Evolutionary conservation across 2,888 invertebrate genomes (phyloP).

Genomic region (Parelbella ahira): DNA sequence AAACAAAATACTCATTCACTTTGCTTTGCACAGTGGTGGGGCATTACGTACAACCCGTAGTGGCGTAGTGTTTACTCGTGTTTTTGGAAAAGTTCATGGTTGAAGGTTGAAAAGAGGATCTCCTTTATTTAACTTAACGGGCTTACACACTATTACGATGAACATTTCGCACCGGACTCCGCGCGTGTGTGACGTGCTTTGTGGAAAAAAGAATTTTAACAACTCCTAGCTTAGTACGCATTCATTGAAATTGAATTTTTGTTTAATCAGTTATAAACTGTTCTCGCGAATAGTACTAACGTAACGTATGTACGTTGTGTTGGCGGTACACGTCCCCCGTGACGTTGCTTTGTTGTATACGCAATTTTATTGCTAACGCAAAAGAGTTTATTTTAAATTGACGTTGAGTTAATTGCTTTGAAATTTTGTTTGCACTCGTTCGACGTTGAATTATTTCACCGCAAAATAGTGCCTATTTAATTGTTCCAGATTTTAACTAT

Average conservation of each 20-base stretch:
- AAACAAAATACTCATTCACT: neutral
- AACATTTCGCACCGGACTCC: neutral
- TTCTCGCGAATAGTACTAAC: no score
- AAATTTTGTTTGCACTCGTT: slow-evolving; percentile 1
- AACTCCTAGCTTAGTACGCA: no score
- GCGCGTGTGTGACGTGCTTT: no score
- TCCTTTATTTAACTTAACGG: slow-evolving; percentile 2
- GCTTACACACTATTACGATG: slow-evolving; percentile 2
- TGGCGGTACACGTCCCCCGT: no score
- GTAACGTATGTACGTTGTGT: no score
- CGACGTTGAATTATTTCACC: slow-evolving; percentile 1
- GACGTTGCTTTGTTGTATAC: no score
- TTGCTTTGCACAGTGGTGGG: neutral
- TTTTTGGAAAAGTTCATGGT: slow-evolving; percentile 9
- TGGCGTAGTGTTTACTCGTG: slow-evolving; percentile 5
- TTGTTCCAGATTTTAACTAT: slow-evolving; percentile 18
- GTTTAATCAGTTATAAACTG: no score
- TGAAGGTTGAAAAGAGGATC: slow-evolving; percentile 8
- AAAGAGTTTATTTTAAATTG: no score
- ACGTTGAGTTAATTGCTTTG: no score
- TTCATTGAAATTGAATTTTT: no score
- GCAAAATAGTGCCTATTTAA: slow-evolving; percentile 16
- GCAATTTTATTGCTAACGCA: no score
- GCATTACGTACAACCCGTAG: neutral
- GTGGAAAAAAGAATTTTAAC: no score